Percentiles rank a stretch among this genome's conserved stretches.
Evolutionary conservation across 2,797 vertebrate genomes (phyloP).

Genomic region (Sebastes dallii): DNA sequence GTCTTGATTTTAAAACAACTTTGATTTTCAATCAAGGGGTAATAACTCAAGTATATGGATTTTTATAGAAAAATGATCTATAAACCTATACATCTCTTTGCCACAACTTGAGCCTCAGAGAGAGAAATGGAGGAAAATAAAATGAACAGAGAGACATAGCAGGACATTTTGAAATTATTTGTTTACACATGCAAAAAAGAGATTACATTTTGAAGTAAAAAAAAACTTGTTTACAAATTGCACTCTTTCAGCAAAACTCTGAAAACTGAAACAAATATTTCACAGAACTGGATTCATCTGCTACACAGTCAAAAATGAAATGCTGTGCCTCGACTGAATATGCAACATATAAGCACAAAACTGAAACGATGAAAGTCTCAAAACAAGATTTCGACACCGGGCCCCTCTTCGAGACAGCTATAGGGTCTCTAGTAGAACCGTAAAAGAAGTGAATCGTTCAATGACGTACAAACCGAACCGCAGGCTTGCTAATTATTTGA

Average conservation of each 20-base stretch:
- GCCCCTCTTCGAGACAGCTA: not conserved
- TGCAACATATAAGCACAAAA: not conserved
- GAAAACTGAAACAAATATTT: no score
- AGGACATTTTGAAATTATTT: slow-evolving; percentile 14
- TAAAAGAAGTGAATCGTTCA: no score
- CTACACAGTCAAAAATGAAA: not conserved
- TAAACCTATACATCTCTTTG: slow-evolving; percentile 70
- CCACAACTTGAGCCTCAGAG: slow-evolving; percentile 45
- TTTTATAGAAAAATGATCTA: no score
- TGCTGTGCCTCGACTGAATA: not conserved
- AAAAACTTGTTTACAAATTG: not conserved
- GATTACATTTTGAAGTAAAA: no score
- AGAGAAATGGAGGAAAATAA: slow-evolving; percentile 31
- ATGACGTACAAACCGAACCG: no score
- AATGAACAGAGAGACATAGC: not conserved
- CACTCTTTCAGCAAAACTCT: not conserved
- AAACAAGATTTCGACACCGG: no score
- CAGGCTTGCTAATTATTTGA: no score
- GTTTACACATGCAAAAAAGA: not conserved
- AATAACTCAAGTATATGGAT: not conserved
- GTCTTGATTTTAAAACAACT: slow-evolving; percentile 7
- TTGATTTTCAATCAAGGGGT: not conserved
- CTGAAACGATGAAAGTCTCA: not conserved
- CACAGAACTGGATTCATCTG: not conserved
- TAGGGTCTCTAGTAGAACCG: not conserved